Base-by-base conservation (phyloP, 2,113 vertebrate species). In the Lophius piscatorius region DNA sequence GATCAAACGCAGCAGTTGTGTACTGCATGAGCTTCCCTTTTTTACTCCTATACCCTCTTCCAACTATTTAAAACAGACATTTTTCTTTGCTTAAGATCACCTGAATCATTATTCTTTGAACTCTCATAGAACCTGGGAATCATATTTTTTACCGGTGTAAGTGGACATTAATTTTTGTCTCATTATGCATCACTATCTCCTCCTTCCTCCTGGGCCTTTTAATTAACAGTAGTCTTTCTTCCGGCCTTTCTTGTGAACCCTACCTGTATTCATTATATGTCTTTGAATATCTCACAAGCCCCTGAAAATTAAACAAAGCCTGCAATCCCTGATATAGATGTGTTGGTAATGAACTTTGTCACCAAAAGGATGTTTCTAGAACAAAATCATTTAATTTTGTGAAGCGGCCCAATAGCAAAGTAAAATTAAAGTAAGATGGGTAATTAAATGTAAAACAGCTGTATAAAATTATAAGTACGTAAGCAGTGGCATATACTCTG, bases 161-260 rank as follows among this genome's bases (percentile, higher is more conserved):
- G 73, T 72, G 64, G 70, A 73, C 66, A 36, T 63, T 52, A 50
- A 73, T 70, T 41, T 47, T 47, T 68, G 56, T 69, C 61, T 74
- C 54, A 61, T 76, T 80, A 58, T 55, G 55, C 52, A 33, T 63
- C 40, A 14, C 52, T 44, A 52, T 63, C 60, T 51, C 31, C 31
- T 11, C 17, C 50, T 8, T 17, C 50, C 36, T 58, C 36, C 41
- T 54, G 46, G 10, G 52, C 44, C 52, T 74, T 76, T 62, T 68
- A 63, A 77, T 68, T 58, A 65, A 45, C 45, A 34, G 29, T 23
- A 22, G 35, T 64, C 6, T 13, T 24, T 46, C 40, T 26, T 56
- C 41, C 16, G 23, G 46, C 24, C 11, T 31, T 54, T 26, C 26
- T 1, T 0, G 13, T 22, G 3, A n/a, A 13, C 11, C 36, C 48